Conservation (phyloP, 92 coral and sea anemone genomes). For the Phenganax stokvisi region DNA sequence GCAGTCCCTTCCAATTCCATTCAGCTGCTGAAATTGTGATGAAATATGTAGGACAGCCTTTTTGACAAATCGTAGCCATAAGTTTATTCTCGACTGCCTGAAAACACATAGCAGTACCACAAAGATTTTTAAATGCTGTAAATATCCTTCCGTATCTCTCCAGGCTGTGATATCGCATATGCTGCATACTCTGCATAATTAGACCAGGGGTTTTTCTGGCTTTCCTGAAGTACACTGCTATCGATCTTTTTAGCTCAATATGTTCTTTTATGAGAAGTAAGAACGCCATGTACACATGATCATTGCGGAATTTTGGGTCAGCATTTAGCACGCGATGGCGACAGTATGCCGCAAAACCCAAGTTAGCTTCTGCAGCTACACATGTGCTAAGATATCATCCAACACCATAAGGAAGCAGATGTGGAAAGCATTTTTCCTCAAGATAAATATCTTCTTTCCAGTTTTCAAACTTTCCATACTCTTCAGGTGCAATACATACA, state of each 20-base stretch:
- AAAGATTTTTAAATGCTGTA: constrained; percentile 11
- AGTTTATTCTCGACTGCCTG: constrained; percentile 10
- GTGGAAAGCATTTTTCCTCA: constrained; percentile 19
- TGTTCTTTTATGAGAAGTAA: constrained; percentile 16
- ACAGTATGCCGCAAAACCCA: constrained; percentile 7
- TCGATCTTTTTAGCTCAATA: constrained; percentile 9
- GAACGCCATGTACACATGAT: constrained; percentile 17
- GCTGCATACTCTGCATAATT: not conserved
- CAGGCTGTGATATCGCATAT: constrained; percentile 11
- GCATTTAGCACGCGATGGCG: constrained; percentile 15
- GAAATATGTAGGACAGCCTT: constrained; percentile 17
- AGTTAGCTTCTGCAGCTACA: not conserved
- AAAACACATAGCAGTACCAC: constrained; percentile 28
- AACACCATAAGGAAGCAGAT: constrained; percentile 11
- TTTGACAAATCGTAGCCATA: constrained; percentile 14
- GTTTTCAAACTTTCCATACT: constrained; percentile 10
- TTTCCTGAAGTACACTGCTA: constrained; percentile 5
- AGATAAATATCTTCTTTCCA: constrained; percentile 14
- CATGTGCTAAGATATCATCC: constrained; percentile 8
- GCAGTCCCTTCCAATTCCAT: constrained; percentile 9
- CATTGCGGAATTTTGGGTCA: constrained; percentile 13
- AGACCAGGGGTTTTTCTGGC: constrained; percentile 15
- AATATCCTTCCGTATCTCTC: constrained; percentile 19
- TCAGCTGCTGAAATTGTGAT: constrained; percentile 22
- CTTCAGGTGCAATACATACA: constrained; percentile 16